Evolutionary conservation across 2,888 invertebrate species (phyloP), one percentile per base, ranked within the genome.

Genomic region (Allolobophora icterica): DNA sequence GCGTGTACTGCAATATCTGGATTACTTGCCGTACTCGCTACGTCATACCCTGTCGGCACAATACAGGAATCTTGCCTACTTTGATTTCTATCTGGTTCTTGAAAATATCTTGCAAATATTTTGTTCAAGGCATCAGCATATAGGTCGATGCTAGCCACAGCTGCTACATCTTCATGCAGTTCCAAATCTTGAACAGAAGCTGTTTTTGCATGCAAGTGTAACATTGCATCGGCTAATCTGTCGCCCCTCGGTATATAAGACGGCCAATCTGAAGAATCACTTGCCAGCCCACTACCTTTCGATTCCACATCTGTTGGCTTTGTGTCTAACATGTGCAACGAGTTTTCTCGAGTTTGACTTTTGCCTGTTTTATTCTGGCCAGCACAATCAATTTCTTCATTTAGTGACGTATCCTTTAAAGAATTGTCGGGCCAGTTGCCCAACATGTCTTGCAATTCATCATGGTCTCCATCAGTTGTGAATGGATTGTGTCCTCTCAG

Each of bases 191-290:
- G 30, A 71, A n/a, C 71, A 71, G 71, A n/a, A n/a, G 71, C 8
- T 71, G 71, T 11, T 71, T n/a, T n/a, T 71, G 71, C n/a, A n/a
- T 71, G n/a, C 6, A 71, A n/a, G n/a, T 71, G n/a, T n/a, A 71
- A 71, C 71, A 71, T n/a, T 71, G 71, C 71, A 71, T 71, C 71
- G n/a, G 71, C 71, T 30, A 71, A 71, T 71, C 71, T 71, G 71
- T 71, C 71, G n/a, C 71, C 71, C 71, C 71, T 71, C n/a, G 71
- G 71, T 71, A 71, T 71, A n/a, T 71, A 71, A 71, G 71, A 71
- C 8, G 71, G 71, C 30, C 30, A 11, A n/a, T 71, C 71, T 17
- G 71, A 71, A n/a, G 71, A 71, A 71, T 71, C 71, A n/a, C n/a
- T 4, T n/a, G 71, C 30, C n/a, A n/a, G 71, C 30, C 30, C 11